Base-by-base conservation (phyloP, 2,888 invertebrate species). In the Folsomia manolachei region DNA sequence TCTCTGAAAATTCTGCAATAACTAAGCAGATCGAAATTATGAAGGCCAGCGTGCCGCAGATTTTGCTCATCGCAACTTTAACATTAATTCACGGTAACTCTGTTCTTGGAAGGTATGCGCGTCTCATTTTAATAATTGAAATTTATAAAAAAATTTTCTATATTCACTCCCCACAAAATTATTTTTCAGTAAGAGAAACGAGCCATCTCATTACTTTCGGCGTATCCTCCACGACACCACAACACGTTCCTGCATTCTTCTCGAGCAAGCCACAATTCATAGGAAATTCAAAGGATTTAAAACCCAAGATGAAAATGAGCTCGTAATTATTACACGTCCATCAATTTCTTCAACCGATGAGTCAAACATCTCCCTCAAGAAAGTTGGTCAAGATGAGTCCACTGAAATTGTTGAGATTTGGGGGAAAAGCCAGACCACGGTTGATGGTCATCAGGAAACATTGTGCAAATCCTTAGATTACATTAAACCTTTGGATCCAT, bases 381-480 rank as follows among this genome's bases (percentile, higher is more conserved):
- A 61, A 11, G n/a, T n/a, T n/a, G n/a, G n/a, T n/a, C n/a, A n/a
- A n/a, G n/a, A n/a, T n/a, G 74, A 73, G 56, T 25, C 65, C 0
- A 72, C 74, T 19, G 63, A 72, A 64, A 69, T 79, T 18, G 51
- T 79, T 24, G 75, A 78, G 61, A 75, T 79, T 2, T 78, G 69
- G 26, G 75, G 73, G 4, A 70, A 69, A 14, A 71, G 69, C 1
- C 53, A 73, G 24, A 2, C 27, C 1, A 27, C 72, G 0, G 74
- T 69, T 0, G 2, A 69, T 19, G 73, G 74, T 1, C 78, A 72
- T 27, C 51, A 75, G 1, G 69, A 75, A 1, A 23, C 67, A 2
- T 39, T 72, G 9, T 79, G 79, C 69, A 72, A 70, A 56, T 66
- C 75, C 0, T 11, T 51, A 11, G 9, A 11, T 51, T 18, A 51